Evolutionary conservation across 1,140 invertebrate genomes (phyloP), one percentile per base, ranked within the genome.

Genomic region (Choristoneura fumiferana): DNA sequence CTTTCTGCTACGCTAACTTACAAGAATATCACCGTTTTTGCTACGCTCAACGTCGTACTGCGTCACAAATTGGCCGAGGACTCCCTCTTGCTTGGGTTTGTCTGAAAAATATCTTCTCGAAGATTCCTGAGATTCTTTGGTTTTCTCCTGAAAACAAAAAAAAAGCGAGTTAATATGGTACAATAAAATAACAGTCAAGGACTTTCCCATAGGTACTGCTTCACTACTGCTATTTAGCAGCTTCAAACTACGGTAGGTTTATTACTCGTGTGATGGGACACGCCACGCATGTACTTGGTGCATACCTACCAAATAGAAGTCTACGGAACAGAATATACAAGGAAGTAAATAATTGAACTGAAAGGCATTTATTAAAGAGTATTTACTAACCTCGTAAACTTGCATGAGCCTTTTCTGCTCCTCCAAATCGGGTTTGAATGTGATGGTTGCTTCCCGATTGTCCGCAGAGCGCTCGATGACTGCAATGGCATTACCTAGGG

Each of bases 51-150:
- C 92, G 57, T 94, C 92, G 68, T 94, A 94, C 58, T 92, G 91
- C 4, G 93, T 92, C 2, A 93, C 87, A 62, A 94, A 92, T 65
- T 93, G 92, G 29, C 92, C 92, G 37, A 90, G 78, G 12, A 92
- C 69, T 2, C 92, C 92, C 34, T 91, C 22, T 81, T 3, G 80
- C 79, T 63, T 57, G 70, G n/a, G 54, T 77, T 65, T 62, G 40
- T 67, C 72, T 55, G 18, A 10, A 9, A 52, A 59, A 14, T 43
- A 54, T 58, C 39, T 69, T 0, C 55, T 54, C 15, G 62, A 57
- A 5, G 55, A 58, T 8, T 67, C 52, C 14, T 57, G 62, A 10
- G 73, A 66, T 57, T 80, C 69, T 43, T 71, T 76, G 1, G 69
- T 67, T 60, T 84, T 86, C 33, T 71, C 67, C 78, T 81, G 38